Conservation (phyloP, 1,140 invertebrate genomes). For the Trinorchestia longiramus region DNA sequence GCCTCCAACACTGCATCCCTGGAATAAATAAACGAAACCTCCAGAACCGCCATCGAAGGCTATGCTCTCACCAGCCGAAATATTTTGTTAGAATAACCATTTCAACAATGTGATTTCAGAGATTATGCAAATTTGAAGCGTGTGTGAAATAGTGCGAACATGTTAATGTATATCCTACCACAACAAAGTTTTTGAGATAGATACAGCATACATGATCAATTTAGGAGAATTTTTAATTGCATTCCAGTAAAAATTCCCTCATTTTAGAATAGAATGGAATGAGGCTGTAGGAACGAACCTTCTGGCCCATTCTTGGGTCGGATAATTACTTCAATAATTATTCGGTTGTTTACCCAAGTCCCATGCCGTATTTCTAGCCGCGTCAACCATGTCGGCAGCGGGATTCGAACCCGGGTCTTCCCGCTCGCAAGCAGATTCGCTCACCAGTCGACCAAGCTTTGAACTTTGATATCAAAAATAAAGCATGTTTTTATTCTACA, state of each 20-base stretch:
- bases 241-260: background rate
- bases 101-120: background rate
- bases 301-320: too few relatives aligned
- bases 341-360: too few relatives aligned
- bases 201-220: background rate
- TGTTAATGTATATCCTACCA: background rate
- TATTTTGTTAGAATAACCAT: background rate
- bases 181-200: background rate
- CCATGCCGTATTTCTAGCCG: too few relatives aligned
- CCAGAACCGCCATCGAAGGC: background rate
- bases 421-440: too few relatives aligned
- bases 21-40: conserved; percentile 27
- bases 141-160: background rate
- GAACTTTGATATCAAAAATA: background rate
- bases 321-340: too few relatives aligned
- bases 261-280: too few relatives aligned
- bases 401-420: too few relatives aligned
- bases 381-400: too few relatives aligned
- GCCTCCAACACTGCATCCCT: background rate
- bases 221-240: background rate
- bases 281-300: too few relatives aligned
- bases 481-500: too few relatives aligned
- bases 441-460: too few relatives aligned
- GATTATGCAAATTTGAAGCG: background rate
- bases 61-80: background rate